Base-by-base conservation (phyloP, 2,888 invertebrate genomes). In the Caenorhabditis doughertyi region DNA sequence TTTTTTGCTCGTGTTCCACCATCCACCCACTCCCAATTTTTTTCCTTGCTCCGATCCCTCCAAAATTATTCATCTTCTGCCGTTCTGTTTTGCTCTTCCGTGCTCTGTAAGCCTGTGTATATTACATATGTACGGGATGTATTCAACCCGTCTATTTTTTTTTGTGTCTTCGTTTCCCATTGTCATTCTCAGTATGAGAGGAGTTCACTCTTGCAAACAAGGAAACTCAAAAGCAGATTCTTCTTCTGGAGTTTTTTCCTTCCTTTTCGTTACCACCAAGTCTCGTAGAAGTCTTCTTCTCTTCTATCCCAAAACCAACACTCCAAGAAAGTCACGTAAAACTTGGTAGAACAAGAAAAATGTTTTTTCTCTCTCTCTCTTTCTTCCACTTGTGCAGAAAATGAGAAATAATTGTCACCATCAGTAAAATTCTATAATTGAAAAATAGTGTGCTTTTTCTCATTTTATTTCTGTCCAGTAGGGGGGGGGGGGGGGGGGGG, bases 51-150 rank as follows among this genome's bases (percentile, higher is more conserved):
- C 42, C n/a, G 39, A 18, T 51, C 60, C 51, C 70, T 49, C 23
- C 27, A 18, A 65, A 58, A 65, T 65, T 65, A 74, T 65, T 74
- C 73, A 74, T 74, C 49, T 35, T 25, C 29, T 35, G 42, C 56
- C 56, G 56, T 74, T 65, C 56, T 74, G 65, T 74, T 74, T 65
- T 74, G 51, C 55, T 47, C 23, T 32, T 25, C 65, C 39, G 35
- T 53, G 53, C 53, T 68, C 55, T 68, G 53, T 55, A 42, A 27
- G 47, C 47, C 49, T 42, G 56, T 56, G 65, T 74, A 74, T 60
- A 76, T 76, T 76, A 76, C 67, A 67, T 74, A 74, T 74, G 65
- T 65, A 74, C 76, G 67, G n/a, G 67, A 76, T 60, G 67, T 76
- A 76, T 67, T 67, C 67, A 62, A 49, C 44, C 68, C 68, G 21